Conservation (phyloP, 1,140 invertebrate species). For the Pogonus chalceus region DNA sequence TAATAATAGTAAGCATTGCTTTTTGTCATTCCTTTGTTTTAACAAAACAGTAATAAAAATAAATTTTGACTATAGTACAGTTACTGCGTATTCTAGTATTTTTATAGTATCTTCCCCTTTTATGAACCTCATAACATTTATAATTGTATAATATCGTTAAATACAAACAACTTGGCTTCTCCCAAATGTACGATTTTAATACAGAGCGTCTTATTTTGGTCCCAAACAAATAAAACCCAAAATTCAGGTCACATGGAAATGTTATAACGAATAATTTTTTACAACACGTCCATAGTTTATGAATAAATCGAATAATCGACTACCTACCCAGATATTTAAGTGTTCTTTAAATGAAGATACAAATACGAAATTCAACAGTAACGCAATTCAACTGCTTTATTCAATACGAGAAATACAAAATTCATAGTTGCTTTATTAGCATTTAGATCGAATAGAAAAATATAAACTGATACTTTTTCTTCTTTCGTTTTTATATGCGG, state of each 20-base stretch:
- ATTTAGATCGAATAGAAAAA: not conserved
- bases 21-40: too few species aligned
- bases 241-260: not conserved
- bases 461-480: too few species aligned
- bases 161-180: not conserved
- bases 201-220: not conserved
- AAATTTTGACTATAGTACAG: too few species aligned
- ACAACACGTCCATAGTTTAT: not conserved
- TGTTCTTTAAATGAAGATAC: not conserved
- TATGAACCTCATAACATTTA: too few species aligned
- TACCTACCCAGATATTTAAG: too few species aligned
- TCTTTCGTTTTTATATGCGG: too few species aligned
- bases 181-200: not conserved
- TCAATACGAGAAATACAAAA: not conserved
- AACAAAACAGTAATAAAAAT: too few species aligned
- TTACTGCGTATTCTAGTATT: too few species aligned
- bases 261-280: not conserved
- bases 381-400: too few species aligned
- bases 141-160: not conserved
- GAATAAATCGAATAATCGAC: not conserved
- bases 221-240: not conserved
- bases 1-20: too few species aligned
- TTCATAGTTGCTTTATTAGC: not conserved
- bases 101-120: too few species aligned
- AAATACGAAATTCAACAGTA: too few species aligned